These are phyloP conservation scores for Podotricha telesiphe DNA, from an alignment of 2,888 invertebrate species.

Conservation along the genomic window DNA sequence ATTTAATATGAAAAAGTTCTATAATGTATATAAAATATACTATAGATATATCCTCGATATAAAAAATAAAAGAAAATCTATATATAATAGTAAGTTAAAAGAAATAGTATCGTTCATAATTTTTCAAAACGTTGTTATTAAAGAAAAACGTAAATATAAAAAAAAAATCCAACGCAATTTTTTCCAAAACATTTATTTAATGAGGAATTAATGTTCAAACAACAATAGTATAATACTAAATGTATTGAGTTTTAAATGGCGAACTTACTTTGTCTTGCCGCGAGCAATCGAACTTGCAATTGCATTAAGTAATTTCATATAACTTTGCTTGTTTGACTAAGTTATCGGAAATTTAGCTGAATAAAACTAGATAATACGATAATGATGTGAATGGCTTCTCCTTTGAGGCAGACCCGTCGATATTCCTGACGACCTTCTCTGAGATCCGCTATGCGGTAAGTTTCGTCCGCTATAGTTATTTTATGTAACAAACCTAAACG, in stretches of 20 bases:
- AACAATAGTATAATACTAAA: no score
- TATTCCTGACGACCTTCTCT: constrained; percentile 8
- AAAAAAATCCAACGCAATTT: background rate
- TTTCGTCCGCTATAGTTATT: background rate
- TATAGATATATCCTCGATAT: no score
- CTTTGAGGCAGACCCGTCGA: background rate
- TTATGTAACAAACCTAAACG: background rate
- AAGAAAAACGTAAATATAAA: background rate
- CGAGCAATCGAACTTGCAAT: background rate
- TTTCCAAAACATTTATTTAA: background rate
- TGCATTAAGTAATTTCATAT: background rate
- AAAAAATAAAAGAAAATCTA: no score
- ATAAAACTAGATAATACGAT: background rate
- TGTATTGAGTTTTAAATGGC: background rate
- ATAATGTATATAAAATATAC: background rate
- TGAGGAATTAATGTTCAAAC: background rate
- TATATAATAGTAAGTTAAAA: no score
- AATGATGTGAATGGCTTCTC: background rate
- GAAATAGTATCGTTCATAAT: no score
- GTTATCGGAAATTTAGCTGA: background rate
- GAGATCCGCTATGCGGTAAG: constrained; percentile 5
- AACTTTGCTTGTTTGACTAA: background rate
- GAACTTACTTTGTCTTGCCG: background rate
- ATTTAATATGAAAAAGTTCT: background rate
- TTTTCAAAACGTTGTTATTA: no score